Percentiles rank a stretch among this genome's conserved stretches.
Evolutionary conservation across 2,797 vertebrate genomes (phyloP).

Genomic region (Gymnopithys bicolor): DNA sequence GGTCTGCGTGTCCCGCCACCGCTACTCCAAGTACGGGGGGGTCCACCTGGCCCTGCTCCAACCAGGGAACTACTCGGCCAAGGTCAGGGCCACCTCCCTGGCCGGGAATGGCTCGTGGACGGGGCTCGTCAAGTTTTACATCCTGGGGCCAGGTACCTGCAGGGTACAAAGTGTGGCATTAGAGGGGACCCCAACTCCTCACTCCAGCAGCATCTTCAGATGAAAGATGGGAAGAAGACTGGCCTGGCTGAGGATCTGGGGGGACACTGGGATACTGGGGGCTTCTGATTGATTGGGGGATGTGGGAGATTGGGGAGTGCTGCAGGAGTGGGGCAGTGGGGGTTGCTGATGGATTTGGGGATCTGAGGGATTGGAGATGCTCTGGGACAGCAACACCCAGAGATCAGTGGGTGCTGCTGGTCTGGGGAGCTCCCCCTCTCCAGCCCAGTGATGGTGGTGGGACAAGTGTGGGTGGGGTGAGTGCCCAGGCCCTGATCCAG

Average conservation of each 20-base stretch:
- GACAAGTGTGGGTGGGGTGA: not conserved
- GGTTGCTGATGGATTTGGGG: not conserved
- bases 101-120: slow-evolving; percentile 83
- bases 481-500: fast-evolving
- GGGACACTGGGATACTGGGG: too few relatives aligned
- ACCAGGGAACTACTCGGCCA: slow-evolving; percentile 81
- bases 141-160: slow-evolving; percentile 72
- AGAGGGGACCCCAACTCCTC: not conserved
- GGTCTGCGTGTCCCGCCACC: slow-evolving; percentile 79
- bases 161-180: not conserved
- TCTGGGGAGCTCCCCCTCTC: not conserved
- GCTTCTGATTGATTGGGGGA: not conserved
- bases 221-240: too few relatives aligned
- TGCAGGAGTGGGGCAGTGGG: not conserved
- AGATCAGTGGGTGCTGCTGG: not conserved
- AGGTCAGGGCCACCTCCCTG: slow-evolving; percentile 80
- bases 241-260: not conserved
- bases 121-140: slow-evolving; percentile 75
- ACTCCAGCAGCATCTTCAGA: too few relatives aligned
- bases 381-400: not conserved
- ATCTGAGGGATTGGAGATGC: not conserved
- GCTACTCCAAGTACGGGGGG: slow-evolving; percentile 76
- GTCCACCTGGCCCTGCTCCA: slow-evolving; percentile 77
- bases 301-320: not conserved
- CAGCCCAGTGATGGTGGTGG: not conserved